phyloP scores from a whole-genome alignment of 1,140 invertebrate species.

The Zaprionus ornatus region DNA sequence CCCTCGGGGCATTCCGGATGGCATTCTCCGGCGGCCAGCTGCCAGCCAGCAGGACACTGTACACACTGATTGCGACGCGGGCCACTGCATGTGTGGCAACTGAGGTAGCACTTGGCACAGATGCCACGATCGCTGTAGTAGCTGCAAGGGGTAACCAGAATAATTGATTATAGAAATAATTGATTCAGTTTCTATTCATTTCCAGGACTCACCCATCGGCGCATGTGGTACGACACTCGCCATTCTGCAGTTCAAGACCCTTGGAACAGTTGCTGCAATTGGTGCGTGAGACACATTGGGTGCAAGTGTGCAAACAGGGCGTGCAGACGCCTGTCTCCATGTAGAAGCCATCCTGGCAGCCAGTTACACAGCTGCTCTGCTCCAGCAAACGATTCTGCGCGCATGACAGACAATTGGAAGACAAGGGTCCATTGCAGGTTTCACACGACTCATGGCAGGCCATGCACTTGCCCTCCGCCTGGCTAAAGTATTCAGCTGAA shows the following conservation, averaged over 20 bases:
- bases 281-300: constrained; percentile 89
- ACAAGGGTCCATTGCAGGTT: constrained; percentile 90
- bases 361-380: constrained; percentile 88
- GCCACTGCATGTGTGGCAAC: constrained; percentile 92
- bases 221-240: constrained; percentile 90
- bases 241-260: constrained; percentile 90
- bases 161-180: not conserved
- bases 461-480: constrained; percentile 86
- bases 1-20: constrained; percentile 93
- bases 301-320: constrained; percentile 91
- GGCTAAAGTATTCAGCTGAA: constrained; percentile 89
- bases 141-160: constrained; percentile 80
- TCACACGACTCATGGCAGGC: constrained; percentile 91
- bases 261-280: constrained; percentile 91
- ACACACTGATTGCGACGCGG: constrained; percentile 93
- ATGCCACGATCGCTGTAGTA: constrained; percentile 93
- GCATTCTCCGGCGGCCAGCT: constrained; percentile 91
- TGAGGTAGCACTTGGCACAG: constrained; percentile 92
- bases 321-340: constrained; percentile 88
- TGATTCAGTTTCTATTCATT: not conserved
- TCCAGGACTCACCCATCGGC: constrained; percentile 85
- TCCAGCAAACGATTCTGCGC: constrained; percentile 88
- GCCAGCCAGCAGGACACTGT: constrained; percentile 90
- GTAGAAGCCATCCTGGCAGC: constrained; percentile 90
- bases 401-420: constrained; percentile 92